phyloP scores from a whole-genome alignment of 2,888 invertebrate species.

The Raillietiella orientalis region DNA sequence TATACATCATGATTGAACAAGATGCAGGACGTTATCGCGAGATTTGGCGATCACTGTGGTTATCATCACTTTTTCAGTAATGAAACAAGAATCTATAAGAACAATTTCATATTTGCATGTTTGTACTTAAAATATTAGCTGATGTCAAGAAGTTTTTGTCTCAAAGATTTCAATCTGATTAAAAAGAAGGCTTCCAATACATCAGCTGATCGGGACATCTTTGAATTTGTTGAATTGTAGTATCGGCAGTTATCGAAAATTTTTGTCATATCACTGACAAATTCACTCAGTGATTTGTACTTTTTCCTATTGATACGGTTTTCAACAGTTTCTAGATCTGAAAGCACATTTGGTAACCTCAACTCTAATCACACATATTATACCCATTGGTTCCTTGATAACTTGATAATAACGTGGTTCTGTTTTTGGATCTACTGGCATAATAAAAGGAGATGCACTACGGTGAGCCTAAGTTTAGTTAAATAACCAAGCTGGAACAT shows the following conservation, averaged over 20 bases:
- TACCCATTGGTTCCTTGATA: constrained; percentile 85
- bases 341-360: too few relatives aligned
- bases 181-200: constrained; percentile 80
- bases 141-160: constrained; percentile 4
- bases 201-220: constrained; percentile 85
- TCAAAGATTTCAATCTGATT: constrained; percentile 30
- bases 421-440: constrained; percentile 79
- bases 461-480: constrained; percentile 82
- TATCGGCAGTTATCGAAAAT: constrained; percentile 97
- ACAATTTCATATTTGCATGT: too few relatives aligned
- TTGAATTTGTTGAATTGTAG: constrained; percentile 80
- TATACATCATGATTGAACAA: too few relatives aligned
- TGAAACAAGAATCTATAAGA: too few relatives aligned
- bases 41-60: too few relatives aligned
- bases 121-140: too few relatives aligned
- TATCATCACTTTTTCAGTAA: too few relatives aligned
- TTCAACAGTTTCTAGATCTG: constrained; percentile 80
- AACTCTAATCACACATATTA: constrained; percentile 11
- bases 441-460: constrained; percentile 92
- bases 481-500: too few relatives aligned
- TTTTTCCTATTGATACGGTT: constrained; percentile 42
- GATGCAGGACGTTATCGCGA: too few relatives aligned
- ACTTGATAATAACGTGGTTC: constrained; percentile 90
- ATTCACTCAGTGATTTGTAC: constrained; percentile 66
- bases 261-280: constrained; percentile 88